These are phyloP conservation scores for Limanda limanda DNA, from an alignment of 2,113 vertebrate species.

Conservation along the genomic window DNA sequence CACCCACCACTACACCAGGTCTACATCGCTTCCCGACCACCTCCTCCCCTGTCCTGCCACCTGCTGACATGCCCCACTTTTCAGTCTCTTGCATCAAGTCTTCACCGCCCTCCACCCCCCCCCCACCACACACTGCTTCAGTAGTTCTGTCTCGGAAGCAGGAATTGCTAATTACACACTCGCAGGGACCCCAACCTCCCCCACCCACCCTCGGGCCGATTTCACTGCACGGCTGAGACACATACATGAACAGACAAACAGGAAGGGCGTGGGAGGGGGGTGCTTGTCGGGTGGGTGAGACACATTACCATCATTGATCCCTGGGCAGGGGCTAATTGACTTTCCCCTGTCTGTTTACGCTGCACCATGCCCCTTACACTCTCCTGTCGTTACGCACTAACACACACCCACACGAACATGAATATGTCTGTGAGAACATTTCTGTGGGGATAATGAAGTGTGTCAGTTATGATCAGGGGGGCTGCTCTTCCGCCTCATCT, in stretches of 20 bases:
- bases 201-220: conserved; percentile 34
- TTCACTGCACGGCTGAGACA: conserved; percentile 36
- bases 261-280: conserved; percentile 5
- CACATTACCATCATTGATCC: conserved; percentile 84
- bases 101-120: conserved; percentile 2
- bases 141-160: conserved; percentile 54
- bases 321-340: conserved; percentile 80
- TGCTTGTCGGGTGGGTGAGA: conserved; percentile 64
- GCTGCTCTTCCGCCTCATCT: conserved; percentile 43
- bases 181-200: neutral
- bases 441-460: conserved; percentile 74
- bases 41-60: neutral
- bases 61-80: conserved; percentile 29
- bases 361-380: conserved; percentile 51
- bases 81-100: conserved; percentile 2
- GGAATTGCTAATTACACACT: conserved; percentile 75
- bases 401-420: conserved; percentile 23
- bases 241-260: conserved; percentile 58
- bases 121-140: conserved; percentile 28
- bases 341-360: conserved; percentile 79
- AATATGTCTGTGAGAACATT: conserved; percentile 34
- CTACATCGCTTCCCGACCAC: neutral
- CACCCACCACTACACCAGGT: neutral
- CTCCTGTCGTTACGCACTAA: conserved; percentile 46
- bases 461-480: conserved; percentile 76